Evolutionary conservation across 2,797 vertebrate species (phyloP), one percentile per base, ranked within the genome.

Genomic region (Poeciliopsis presidionis): DNA sequence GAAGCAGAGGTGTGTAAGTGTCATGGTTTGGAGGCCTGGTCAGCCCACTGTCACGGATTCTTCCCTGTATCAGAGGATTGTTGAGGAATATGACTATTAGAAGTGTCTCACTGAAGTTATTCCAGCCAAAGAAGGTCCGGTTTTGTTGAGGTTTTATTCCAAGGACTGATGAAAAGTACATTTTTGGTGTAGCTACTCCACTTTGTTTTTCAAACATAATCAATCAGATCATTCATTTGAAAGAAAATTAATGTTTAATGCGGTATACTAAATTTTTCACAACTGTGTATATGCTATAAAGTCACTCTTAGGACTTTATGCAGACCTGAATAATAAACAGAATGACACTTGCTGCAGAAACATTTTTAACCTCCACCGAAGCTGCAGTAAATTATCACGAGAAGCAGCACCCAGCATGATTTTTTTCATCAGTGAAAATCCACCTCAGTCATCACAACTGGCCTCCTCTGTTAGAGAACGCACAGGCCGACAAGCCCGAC

Each of bases 341-440:
- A 67, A 67, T 41, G 22, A 1, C 22, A 67, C 20, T 41, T 67
- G 0, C 63, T 22, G 25, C 20, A 39, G 3, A 67, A 41, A 25
- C 7, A 2, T 22, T 12, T 39, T 41, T 25, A 67, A 8, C 33
- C 8, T 41, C 33, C 36, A 41, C 9, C 13, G 41, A 9, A 41
- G 7, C 20, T 41, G 63, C 36, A 67, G 36, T 67, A 67, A 67
- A 25, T 41, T 12, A 41, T 22, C 63, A 22, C 18, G 28, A 16
- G 59, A 36, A 20, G 14, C 83, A 74, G 69, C 82, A 75, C 77
- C 74, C 71, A 73, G 70, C 41, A 75, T 83, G 77, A 65, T 85
- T 84, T 74, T 87, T 84, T 87, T 84, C 51, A 87, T 39, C 81
- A 87, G 77, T 74, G 53, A 13, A 4, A 74, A 74, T 74, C 53